These are phyloP conservation scores for Centruroides sculpturatus DNA, from an alignment of 1,140 invertebrate genomes.

Conservation along the genomic window DNA sequence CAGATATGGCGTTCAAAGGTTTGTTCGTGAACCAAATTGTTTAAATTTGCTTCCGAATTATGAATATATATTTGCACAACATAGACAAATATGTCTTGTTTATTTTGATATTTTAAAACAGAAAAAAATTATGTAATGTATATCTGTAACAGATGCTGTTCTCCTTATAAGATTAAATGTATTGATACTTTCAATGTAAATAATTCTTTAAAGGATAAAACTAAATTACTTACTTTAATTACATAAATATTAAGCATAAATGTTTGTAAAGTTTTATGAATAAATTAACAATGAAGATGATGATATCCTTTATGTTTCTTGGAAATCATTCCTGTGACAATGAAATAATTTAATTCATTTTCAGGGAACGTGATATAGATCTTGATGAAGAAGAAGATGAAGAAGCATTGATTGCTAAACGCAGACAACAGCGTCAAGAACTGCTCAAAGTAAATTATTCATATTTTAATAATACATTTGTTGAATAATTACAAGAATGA, in stretches of 20 bases:
- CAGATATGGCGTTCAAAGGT: too few species aligned
- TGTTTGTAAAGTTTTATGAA: neutral
- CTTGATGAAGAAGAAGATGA: slow-evolving; percentile 73
- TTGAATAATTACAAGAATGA: neutral
- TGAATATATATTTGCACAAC: too few species aligned
- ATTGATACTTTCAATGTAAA: too few species aligned
- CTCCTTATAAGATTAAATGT: too few species aligned
- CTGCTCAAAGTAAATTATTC: slow-evolving; percentile 43
- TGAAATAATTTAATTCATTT: neutral
- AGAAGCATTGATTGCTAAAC: slow-evolving; percentile 78
- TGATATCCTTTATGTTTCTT: neutral
- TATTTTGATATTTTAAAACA: too few species aligned
- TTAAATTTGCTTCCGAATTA: too few species aligned
- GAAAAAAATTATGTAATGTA: too few species aligned
- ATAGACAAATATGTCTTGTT: too few species aligned
- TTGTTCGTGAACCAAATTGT: too few species aligned
- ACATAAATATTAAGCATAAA: neutral
- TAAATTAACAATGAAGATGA: slow-evolving; percentile 23
- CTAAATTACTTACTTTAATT: neutral
- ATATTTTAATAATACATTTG: neutral
- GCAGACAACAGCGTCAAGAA: slow-evolving; percentile 76
- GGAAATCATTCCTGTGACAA: neutral
- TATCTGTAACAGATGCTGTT: too few species aligned
- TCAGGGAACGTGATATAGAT: slow-evolving; percentile 12
- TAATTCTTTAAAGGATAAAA: neutral